Percentiles rank a stretch among this genome's conserved stretches.
phyloP scores from a whole-genome alignment of 2,888 invertebrate species.

The Drosophila formosana region DNA sequence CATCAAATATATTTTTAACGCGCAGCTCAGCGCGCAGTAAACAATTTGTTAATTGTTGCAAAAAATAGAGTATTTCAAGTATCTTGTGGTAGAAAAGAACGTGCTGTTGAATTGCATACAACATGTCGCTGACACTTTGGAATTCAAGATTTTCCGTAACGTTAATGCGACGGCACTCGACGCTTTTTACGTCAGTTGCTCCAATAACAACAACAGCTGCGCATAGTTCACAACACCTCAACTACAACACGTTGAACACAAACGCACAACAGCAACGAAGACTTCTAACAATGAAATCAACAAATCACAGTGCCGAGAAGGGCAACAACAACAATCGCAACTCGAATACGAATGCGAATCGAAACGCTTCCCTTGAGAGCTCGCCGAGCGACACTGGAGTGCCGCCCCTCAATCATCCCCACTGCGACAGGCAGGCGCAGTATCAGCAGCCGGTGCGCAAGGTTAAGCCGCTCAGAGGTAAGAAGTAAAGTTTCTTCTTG shows the following conservation, averaged over 20 bases:
- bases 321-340: conserved; percentile 1
- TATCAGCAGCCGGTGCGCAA: conserved; percentile 62
- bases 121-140: conserved; percentile 80
- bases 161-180: conserved; percentile 72
- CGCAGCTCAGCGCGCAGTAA: conserved; percentile 26
- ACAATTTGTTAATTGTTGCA: conserved; percentile 26
- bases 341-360: conserved; percentile 15
- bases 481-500: conserved; percentile 12
- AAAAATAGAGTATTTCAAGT: neutral
- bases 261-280: conserved; percentile 37
- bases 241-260: conserved; percentile 24
- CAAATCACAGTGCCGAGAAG: conserved; percentile 20
- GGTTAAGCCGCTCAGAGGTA: conserved; percentile 52
- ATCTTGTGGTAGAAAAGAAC: conserved; percentile 21
- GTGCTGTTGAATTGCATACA: conserved; percentile 33
- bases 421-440: conserved; percentile 68
- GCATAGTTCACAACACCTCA: conserved; percentile 15
- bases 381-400: conserved; percentile 22
- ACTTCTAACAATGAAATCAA: conserved; percentile 39
- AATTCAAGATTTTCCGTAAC: conserved; percentile 79
- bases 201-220: conserved; percentile 25
- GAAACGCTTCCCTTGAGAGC: conserved; percentile 20
- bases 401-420: conserved; percentile 61
- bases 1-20: conserved; percentile 25
- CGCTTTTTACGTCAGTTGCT: conserved; percentile 60